Percentiles rank a stretch among this genome's conserved stretches.
These are phyloP conservation scores for Dendrolimus houi DNA, from an alignment of 2,888 invertebrate species.

Conservation along the genomic window DNA sequence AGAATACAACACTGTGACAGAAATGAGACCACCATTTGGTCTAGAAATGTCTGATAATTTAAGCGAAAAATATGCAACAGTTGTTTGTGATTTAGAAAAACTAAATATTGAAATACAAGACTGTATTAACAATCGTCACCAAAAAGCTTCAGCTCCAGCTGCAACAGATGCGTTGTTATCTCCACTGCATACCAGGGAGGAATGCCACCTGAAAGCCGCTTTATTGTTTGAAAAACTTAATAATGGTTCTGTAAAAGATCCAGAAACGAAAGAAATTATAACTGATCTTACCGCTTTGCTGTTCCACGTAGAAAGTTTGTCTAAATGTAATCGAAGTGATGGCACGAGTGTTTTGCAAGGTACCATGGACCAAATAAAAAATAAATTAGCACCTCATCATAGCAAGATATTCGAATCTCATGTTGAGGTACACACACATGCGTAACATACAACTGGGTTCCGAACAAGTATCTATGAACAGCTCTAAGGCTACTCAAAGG, in stretches of 20 bases:
- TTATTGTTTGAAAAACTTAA: constrained; percentile 86
- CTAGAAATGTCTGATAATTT: constrained; percentile 90
- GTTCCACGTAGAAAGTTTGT: constrained; percentile 87
- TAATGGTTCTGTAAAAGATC: constrained; percentile 76
- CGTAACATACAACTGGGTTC: constrained; percentile 90
- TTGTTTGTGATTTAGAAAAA: constrained; percentile 92
- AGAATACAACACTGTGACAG: constrained; percentile 93
- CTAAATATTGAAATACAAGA: constrained; percentile 93
- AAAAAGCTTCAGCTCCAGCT: constrained; percentile 88
- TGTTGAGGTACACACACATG: constrained; percentile 94
- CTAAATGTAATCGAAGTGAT: constrained; percentile 90
- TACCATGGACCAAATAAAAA: constrained; percentile 92
- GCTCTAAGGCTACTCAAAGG: constrained; percentile 3
- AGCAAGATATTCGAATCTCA: constrained; percentile 88
- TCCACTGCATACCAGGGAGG: constrained; percentile 91
- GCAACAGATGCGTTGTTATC: constrained; percentile 91
- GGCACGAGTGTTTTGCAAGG: constrained; percentile 93
- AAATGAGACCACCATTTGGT: constrained; percentile 88
- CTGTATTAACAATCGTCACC: constrained; percentile 89
- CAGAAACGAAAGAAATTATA: constrained; percentile 85
- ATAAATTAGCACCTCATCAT: constrained; percentile 84
- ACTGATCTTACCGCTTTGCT: constrained; percentile 93
- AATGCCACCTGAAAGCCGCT: constrained; percentile 89
- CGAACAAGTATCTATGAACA: constrained; percentile 53
- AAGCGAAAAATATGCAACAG: constrained; percentile 91